A percentile compares a stretch with the other conserved stretches of the same genome.
Conservation (phyloP, 1,140 invertebrate species). For the Calephelis virginiensis region DNA sequence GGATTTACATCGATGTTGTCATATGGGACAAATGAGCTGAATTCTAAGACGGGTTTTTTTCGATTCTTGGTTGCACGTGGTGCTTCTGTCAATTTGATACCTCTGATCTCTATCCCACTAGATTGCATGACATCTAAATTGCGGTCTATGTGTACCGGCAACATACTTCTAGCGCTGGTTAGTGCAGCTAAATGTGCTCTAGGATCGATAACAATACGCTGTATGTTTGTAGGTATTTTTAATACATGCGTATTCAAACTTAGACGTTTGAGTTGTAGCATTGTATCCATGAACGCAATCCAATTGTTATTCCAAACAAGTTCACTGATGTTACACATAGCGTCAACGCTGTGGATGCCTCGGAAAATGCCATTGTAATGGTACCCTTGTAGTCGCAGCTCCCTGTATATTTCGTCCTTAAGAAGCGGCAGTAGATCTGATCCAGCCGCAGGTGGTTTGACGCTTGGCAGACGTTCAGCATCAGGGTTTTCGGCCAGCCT, state of each 20-base stretch:
- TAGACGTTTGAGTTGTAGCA: slow-evolving; percentile 10
- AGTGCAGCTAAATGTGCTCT: background rate
- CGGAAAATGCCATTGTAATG: slow-evolving; percentile 5
- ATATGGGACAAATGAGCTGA: background rate
- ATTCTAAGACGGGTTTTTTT: background rate
- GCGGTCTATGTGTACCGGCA: background rate
- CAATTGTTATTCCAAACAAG: slow-evolving; percentile 14
- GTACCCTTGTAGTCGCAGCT: slow-evolving; percentile 3
- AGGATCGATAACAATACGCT: background rate
- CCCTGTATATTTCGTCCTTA: slow-evolving; percentile 7
- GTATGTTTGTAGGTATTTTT: background rate
- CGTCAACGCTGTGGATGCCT: background rate
- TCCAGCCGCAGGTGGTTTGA: background rate
- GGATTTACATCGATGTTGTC: background rate
- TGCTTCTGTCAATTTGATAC: background rate
- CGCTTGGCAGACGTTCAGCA: background rate
- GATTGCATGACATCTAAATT: background rate
- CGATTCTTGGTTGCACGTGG: background rate
- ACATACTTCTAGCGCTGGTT: background rate
- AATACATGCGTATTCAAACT: background rate
- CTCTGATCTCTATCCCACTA: background rate
- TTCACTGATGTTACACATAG: background rate
- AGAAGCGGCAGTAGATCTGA: background rate
- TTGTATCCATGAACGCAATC: slow-evolving; percentile 7
- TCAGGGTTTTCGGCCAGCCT: background rate